Evolutionary conservation across 2,888 invertebrate species (phyloP), one percentile per base, ranked within the genome.

Genomic region (Epiperipatus broadwayi): DNA sequence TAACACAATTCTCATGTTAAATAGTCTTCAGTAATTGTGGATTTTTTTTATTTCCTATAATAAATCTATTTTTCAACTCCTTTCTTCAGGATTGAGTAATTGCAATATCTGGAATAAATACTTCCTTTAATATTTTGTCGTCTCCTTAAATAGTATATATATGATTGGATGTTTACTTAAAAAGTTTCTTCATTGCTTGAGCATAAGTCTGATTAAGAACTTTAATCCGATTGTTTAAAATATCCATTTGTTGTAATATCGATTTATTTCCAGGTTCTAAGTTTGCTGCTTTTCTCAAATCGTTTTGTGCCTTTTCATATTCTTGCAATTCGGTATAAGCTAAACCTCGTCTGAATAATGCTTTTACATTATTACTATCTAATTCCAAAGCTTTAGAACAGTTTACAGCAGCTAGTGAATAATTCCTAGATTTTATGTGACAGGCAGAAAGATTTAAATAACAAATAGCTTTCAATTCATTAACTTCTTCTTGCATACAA

Each of bases 391-490:
- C 61, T 49, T 63, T 64, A 5, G 54, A 53, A 59, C 62, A 78
- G 8, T 80, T 64, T 27, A 67, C 62, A 21, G 78, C 54, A 0
- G 72, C 73, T 42, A 72, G 69, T 4, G 70, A 66, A 56, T 70
- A 76, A 46, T 75, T 72, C 7, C 71, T 58, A 43, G 66, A 66
- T 44, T 72, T 72, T 15, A 80, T 64, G 49, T 81, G 75, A 53
- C 83, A 81, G 32, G 76, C 75, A 0, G 83, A 78, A 53, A 85
- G 62, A 58, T 87, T 87, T 47, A 78, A 76, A 53, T 76, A 78
- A 5, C 83, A 61, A 33, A 49, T 43, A 15, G 42, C 37, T 37
- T 43, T 42, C 3, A 51, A n/a, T n/a, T n/a, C 19, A 20, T 36
- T 29, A 18, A 12, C 19, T 8, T n/a, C 21, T 19, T 36, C 36